phyloP scores from a whole-genome alignment of 2,113 vertebrate genomes.

The Australoheros scitulus region DNA sequence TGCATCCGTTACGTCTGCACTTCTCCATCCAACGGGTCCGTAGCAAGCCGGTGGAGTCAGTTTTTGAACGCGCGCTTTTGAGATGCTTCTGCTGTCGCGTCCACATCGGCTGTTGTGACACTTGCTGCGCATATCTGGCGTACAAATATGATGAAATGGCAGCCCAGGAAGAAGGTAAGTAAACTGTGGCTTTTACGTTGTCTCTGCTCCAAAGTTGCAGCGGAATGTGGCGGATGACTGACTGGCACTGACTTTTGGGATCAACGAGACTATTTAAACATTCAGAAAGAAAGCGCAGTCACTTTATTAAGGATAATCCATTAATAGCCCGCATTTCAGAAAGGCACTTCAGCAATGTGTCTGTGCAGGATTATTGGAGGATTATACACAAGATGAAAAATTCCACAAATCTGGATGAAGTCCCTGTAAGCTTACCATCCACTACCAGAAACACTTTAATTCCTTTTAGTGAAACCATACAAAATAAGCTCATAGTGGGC shows the following conservation, averaged over 20 bases:
- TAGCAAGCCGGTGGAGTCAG: conserved; percentile 16
- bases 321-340: conserved; percentile 36
- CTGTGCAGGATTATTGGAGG: conserved; percentile 43
- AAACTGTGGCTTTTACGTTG: background rate
- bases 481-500: background rate
- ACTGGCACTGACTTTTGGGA: conserved; percentile 15
- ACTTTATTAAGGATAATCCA: conserved; percentile 58
- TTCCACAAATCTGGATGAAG: conserved; percentile 30
- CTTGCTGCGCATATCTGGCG: conserved; percentile 79
- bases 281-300: conserved; percentile 10
- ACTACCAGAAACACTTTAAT: background rate
- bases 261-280: conserved; percentile 38
- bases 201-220: conserved; percentile 31
- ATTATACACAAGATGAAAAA: conserved; percentile 38
- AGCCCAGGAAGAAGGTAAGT: conserved; percentile 97
- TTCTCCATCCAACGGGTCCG: background rate
- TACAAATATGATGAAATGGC: conserved; percentile 99
- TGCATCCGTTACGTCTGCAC: conserved; percentile 61
- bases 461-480: background rate
- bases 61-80: background rate
- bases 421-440: background rate
- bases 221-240: conserved; percentile 14
- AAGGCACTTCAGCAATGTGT: conserved; percentile 40
- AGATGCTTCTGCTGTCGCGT: conserved; percentile 47
- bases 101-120: conserved; percentile 59